phyloP scores from a whole-genome alignment of 1,140 invertebrate species.

The Hycleus phaleratus region DNA sequence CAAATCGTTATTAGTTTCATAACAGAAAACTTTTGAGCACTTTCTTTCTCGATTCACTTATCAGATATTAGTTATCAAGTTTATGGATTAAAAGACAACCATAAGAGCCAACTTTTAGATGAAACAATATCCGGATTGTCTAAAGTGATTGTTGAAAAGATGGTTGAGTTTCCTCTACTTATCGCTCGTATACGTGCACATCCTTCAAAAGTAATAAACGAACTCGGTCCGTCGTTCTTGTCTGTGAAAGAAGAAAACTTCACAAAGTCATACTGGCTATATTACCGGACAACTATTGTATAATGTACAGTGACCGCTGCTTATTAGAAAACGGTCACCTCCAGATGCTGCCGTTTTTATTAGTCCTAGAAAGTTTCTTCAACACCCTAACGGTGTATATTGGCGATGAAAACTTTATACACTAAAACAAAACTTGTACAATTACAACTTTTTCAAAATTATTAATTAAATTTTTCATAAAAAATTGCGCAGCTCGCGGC shows the following conservation, averaged over 20 bases:
- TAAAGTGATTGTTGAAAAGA: conserved; percentile 3
- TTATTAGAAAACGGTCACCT: not conserved
- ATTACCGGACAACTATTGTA: conserved; percentile 17
- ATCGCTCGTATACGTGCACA: conserved; percentile 11
- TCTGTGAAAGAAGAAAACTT: conserved; percentile 15
- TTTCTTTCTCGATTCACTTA: conserved; percentile 1
- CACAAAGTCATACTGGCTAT: conserved; percentile 16
- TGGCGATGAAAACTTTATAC: too few relatives aligned
- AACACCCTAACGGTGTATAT: too few relatives aligned
- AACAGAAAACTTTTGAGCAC: not conserved
- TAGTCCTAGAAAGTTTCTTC: too few relatives aligned
- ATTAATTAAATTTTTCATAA: too few relatives aligned
- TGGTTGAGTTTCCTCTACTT: conserved; percentile 13
- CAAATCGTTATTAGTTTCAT: not conserved
- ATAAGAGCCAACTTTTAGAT: conserved; percentile 9
- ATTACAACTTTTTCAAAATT: too few relatives aligned
- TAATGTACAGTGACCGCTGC: conserved; percentile 14
- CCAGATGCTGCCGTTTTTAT: too few relatives aligned
- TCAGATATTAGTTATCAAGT: conserved; percentile 15
- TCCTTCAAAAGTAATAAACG: conserved; percentile 24
- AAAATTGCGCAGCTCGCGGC: too few relatives aligned
- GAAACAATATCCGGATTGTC: conserved; percentile 18
- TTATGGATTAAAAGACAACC: conserved; percentile 8
- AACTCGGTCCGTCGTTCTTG: conserved; percentile 2
- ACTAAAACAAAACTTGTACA: too few relatives aligned